Conservation (phyloP, 2,113 vertebrate genomes). For the Benitochromis conjunctus region DNA sequence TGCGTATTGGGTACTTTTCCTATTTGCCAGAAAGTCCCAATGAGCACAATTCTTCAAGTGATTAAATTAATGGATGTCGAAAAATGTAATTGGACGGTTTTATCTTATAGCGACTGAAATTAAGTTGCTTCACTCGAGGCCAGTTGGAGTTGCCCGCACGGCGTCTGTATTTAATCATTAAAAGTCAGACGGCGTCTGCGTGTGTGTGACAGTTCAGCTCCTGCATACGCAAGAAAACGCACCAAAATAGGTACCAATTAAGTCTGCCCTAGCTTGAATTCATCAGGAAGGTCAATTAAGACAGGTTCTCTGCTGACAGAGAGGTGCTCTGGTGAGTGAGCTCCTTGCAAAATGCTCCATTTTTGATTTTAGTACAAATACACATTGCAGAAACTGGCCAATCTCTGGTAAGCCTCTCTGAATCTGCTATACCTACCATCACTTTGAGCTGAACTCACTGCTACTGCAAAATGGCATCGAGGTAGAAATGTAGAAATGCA, state of each 20-base stretch:
- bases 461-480: background rate
- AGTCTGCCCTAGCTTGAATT: constrained; percentile 33
- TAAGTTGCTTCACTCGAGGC: constrained; percentile 19
- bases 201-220: constrained; percentile 1
- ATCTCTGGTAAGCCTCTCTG: background rate
- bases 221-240: background rate
- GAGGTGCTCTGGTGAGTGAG: background rate
- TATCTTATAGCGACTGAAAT: constrained; percentile 20
- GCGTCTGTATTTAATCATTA: constrained; percentile 35
- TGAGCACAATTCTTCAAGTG: constrained; percentile 4
- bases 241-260: constrained; percentile 51
- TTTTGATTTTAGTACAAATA: background rate
- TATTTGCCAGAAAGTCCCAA: constrained; percentile 4
- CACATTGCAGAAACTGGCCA: background rate
- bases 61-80: constrained; percentile 39
- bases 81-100: constrained; percentile 43
- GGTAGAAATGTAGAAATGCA: background rate
- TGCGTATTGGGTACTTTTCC: background rate
- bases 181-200: constrained; percentile 43
- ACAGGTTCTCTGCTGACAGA: background rate
- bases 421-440: background rate
- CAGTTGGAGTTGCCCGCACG: background rate
- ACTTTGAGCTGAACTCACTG: background rate
- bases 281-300: constrained; percentile 57
- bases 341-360: background rate